Evolutionary conservation across 2,113 vertebrate species (phyloP).

Genomic region (Toxotes chatareus): DNA sequence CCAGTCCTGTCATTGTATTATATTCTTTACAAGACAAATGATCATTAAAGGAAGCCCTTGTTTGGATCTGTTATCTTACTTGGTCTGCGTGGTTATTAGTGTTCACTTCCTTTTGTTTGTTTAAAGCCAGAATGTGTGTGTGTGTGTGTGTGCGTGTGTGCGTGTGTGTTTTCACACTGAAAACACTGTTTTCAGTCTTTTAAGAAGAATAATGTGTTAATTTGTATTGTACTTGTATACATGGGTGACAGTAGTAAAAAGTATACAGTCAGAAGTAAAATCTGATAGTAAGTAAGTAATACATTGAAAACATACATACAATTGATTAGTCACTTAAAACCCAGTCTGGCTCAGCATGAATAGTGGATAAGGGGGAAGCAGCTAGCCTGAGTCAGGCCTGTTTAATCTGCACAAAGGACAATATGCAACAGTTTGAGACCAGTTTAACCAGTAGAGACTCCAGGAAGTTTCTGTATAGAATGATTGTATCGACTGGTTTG

Average conservation of each 20-base stretch:
- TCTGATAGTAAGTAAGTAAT: not conserved
- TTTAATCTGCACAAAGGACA: not conserved
- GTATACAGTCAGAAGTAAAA: not conserved
- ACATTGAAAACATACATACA: not conserved
- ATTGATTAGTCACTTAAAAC: not conserved
- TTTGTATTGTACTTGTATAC: not conserved
- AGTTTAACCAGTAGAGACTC: not conserved
- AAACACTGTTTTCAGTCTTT: too few species aligned
- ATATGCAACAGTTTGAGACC: not conserved
- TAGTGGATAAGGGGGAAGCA: not conserved
- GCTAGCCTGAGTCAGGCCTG: not conserved
- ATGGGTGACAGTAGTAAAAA: not conserved
- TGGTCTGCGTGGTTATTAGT: slow-evolving; percentile 53
- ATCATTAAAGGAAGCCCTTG: slow-evolving; percentile 85
- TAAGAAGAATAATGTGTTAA: not conserved
- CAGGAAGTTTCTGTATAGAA: not conserved
- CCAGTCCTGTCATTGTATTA: slow-evolving; percentile 83
- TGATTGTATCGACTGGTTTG: slow-evolving; percentile 2
- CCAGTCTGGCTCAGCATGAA: not conserved
- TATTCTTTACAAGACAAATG: slow-evolving; percentile 84
- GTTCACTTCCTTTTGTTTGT: not conserved
- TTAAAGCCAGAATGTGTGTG: not conserved
- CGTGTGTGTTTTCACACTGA: too few species aligned
- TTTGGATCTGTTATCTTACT: slow-evolving; percentile 75
- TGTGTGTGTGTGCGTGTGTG: not conserved